Evolutionary conservation across 2,113 vertebrate genomes (phyloP).

Genomic region (Lycocorax pyrrhopterus): DNA sequence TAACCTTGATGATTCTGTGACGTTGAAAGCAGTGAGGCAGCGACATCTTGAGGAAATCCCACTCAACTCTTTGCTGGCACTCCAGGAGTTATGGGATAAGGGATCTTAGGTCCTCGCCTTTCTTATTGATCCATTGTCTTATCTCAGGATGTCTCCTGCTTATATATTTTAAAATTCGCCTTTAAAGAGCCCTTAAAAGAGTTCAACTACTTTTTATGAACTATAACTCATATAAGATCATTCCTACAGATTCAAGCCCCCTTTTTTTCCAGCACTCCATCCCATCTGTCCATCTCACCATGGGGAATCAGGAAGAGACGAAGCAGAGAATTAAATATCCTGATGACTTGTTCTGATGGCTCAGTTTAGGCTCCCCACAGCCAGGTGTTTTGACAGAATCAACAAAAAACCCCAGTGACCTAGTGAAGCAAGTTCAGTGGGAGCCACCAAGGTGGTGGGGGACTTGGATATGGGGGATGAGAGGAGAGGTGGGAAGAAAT

Average conservation of each 20-base stretch:
- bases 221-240: background rate
- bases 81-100: background rate
- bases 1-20: background rate
- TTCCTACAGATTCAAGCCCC: background rate
- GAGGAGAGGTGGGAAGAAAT: background rate
- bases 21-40: background rate
- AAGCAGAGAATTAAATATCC: background rate
- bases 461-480: rapidly evolving
- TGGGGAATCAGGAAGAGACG: background rate
- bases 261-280: background rate
- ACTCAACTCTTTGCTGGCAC: background rate
- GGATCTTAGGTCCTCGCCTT: background rate
- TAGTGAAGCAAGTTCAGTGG: background rate
- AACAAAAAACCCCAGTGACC: background rate
- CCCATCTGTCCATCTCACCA: background rate
- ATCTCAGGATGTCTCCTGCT: background rate
- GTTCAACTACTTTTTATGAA: background rate
- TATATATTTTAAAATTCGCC: background rate
- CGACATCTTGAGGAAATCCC: conserved; percentile 1
- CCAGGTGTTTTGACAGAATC: background rate
- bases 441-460: background rate
- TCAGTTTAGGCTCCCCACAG: background rate
- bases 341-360: background rate
- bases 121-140: background rate
- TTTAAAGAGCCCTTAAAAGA: background rate